Conservation (phyloP, 1,140 invertebrate genomes). For the Andricus grossulariae region DNA sequence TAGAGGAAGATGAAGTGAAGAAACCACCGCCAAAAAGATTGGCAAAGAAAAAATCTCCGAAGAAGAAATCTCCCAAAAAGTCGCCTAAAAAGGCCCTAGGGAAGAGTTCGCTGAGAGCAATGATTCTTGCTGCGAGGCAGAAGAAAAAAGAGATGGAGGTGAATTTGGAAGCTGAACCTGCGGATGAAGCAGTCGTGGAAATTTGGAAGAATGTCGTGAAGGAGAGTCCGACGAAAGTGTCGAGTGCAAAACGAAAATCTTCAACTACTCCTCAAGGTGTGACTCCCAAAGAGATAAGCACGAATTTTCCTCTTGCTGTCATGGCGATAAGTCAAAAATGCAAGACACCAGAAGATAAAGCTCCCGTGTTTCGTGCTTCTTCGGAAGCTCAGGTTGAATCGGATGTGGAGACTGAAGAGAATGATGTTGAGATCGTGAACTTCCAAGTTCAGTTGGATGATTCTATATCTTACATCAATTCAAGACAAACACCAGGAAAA, state of each 20-base stretch:
- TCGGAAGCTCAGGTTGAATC: neutral
- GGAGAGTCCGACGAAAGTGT: slow-evolving; percentile 5
- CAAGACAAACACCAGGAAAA: slow-evolving; percentile 64
- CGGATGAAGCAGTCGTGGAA: slow-evolving; percentile 34
- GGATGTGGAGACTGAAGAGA: neutral
- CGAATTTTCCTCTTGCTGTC: slow-evolving; percentile 49
- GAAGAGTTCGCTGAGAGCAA: slow-evolving; percentile 55
- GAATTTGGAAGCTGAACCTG: neutral
- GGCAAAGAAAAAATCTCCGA: slow-evolving; percentile 38
- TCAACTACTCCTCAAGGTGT: slow-evolving; percentile 27
- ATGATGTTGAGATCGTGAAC: neutral
- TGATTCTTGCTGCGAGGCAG: slow-evolving; percentile 62
- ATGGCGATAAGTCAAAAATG: slow-evolving; percentile 65
- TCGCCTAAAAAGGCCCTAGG: slow-evolving; percentile 25
- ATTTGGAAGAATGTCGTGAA: slow-evolving; percentile 36
- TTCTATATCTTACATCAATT: slow-evolving; percentile 66
- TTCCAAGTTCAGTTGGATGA: slow-evolving; percentile 60
- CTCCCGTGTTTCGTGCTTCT: neutral
- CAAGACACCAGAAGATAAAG: slow-evolving; percentile 57
- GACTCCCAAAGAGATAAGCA: slow-evolving; percentile 16
- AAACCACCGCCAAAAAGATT: slow-evolving; percentile 49
- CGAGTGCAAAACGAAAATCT: neutral
- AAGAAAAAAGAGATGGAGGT: slow-evolving; percentile 47
- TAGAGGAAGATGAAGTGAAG: slow-evolving; percentile 72
- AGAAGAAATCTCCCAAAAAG: slow-evolving; percentile 36